Conservation (phyloP, 1,140 invertebrate species). For the Spodoptera litura region DNA sequence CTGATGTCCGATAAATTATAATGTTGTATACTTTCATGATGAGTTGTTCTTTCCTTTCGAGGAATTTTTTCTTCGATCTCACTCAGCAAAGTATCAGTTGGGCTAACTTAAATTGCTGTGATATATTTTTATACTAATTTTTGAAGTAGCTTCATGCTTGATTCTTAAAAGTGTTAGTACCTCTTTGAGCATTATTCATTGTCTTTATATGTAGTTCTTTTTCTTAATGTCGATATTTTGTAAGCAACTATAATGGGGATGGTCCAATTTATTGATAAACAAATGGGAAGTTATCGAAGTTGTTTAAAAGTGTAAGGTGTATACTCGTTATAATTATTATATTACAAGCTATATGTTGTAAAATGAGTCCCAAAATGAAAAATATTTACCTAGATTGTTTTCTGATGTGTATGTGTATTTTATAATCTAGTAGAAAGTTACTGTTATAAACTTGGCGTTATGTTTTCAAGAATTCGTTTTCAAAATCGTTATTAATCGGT, state of each 20-base stretch:
- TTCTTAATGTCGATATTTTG: constrained; percentile 66
- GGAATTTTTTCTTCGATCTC: constrained; percentile 75
- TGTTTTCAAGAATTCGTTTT: not conserved
- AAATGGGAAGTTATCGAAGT: constrained; percentile 31
- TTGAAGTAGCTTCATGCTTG: constrained; percentile 69
- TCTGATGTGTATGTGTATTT: not conserved
- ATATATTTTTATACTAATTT: constrained; percentile 84
- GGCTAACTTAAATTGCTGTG: constrained; percentile 82
- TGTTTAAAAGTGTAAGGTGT: constrained; percentile 9
- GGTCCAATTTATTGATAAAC: constrained; percentile 66
- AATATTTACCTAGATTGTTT: constrained; percentile 1
- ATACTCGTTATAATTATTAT: constrained; percentile 36
- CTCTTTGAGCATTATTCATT: constrained; percentile 66
- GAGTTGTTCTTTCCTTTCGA: constrained; percentile 59
- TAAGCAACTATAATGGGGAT: constrained; percentile 63
- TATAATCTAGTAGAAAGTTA: constrained; percentile 14
- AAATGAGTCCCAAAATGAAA: constrained; percentile 1
- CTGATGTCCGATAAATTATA: constrained; percentile 51
- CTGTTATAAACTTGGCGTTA: constrained; percentile 3
- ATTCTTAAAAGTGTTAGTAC: constrained; percentile 61
- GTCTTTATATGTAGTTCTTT: constrained; percentile 66
- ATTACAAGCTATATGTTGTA: constrained; percentile 14
- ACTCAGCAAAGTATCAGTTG: constrained; percentile 67
- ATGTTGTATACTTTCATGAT: constrained; percentile 45
- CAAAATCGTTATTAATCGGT: constrained; percentile 8